These are phyloP conservation scores for Brachionus paranguensis DNA, from an alignment of 1,140 invertebrate genomes.

Conservation along the genomic window DNA sequence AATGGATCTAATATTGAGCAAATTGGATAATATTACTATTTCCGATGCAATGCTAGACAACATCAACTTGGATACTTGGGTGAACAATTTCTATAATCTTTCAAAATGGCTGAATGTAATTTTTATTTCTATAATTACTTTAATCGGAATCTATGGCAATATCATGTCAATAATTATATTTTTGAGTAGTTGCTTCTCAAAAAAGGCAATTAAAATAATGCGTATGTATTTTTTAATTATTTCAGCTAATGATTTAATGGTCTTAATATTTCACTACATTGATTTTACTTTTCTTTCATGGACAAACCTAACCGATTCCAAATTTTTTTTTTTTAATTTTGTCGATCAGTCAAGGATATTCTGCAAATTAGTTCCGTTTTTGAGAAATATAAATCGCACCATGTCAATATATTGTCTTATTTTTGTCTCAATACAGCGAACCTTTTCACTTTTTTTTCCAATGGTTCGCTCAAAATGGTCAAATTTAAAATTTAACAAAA, in stretches of 20 bases:
- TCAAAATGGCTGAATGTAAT: conserved; percentile 28
- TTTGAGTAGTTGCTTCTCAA: background rate
- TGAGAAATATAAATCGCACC: background rate
- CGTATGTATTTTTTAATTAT: background rate
- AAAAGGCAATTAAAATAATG: background rate
- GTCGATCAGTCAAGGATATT: background rate
- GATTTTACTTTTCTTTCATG: background rate
- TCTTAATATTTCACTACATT: background rate
- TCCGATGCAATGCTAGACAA: background rate
- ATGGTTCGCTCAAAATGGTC: background rate
- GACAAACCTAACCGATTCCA: background rate
- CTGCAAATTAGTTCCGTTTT: background rate
- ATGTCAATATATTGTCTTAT: background rate
- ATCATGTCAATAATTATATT: background rate
- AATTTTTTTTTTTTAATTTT: background rate
- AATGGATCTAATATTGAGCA: background rate
- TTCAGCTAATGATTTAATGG: background rate
- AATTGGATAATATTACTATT: background rate
- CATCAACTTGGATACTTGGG: background rate
- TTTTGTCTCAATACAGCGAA: background rate
- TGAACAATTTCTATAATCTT: background rate
- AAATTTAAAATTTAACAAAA: background rate
- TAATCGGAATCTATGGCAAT: background rate
- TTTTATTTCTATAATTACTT: background rate
- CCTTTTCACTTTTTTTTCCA: background rate